Percentiles rank a stretch among this genome's conserved stretches.
These are phyloP conservation scores for Forbesichthys papilliferus DNA, from an alignment of 2,113 vertebrate genomes.

Conservation along the genomic window DNA sequence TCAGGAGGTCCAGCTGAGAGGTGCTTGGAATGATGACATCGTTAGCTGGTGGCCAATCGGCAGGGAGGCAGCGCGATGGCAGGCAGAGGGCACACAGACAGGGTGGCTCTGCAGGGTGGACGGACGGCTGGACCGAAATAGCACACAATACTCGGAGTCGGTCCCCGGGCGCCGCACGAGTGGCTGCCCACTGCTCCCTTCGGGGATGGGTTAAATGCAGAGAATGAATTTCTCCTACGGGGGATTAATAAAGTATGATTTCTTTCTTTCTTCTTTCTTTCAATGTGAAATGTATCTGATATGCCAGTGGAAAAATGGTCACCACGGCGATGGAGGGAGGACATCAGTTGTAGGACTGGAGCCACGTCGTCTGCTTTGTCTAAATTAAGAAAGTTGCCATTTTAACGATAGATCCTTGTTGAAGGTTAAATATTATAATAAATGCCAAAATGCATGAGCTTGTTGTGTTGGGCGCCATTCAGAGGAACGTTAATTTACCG, in stretches of 20 bases:
- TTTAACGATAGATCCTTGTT: constrained; percentile 10
- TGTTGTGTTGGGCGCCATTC: constrained; percentile 4
- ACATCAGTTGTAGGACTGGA: constrained; percentile 5
- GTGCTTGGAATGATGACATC: constrained; percentile 57
- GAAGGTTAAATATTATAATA: constrained; percentile 43
- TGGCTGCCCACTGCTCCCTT: too few species aligned
- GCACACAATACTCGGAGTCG: constrained; percentile 12
- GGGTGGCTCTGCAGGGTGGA: constrained; percentile 36
- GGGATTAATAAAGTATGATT: too few species aligned
- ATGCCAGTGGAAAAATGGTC: not conserved
- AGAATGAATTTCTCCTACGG: too few species aligned
- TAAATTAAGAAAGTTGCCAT: not conserved
- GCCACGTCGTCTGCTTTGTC: not conserved
- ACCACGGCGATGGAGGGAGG: not conserved
- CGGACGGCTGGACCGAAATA: constrained; percentile 48
- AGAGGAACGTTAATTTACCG: constrained; percentile 63
- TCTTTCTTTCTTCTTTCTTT: too few species aligned
- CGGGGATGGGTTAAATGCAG: too few species aligned
- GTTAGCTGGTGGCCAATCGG: constrained; percentile 48
- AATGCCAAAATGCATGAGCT: constrained; percentile 24
- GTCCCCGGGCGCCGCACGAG: too few species aligned
- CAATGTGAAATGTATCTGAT: constrained; percentile 19
- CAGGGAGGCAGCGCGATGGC: constrained; percentile 38
- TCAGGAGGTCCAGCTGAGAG: constrained; percentile 38
- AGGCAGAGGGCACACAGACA: constrained; percentile 44